These are phyloP conservation scores for Morbakka virulenta DNA, from an alignment of 30 jellyfish, hydroid and myxozoan species.

Conservation along the genomic window DNA sequence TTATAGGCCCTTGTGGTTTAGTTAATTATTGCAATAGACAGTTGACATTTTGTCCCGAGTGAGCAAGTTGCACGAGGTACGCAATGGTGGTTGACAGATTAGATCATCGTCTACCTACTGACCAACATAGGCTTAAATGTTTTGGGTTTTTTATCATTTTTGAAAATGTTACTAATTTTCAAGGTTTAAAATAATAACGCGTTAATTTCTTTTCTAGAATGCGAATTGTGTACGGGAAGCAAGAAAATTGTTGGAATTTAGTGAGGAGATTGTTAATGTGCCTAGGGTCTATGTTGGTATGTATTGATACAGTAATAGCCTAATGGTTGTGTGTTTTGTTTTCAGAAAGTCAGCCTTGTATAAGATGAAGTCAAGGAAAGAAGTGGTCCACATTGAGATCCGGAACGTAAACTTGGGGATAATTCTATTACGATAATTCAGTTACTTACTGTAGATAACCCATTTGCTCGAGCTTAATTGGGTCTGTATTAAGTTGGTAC, in stretches of 20 bases:
- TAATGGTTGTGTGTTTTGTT: neutral
- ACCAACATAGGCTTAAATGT: neutral
- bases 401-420: neutral
- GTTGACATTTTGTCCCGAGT: too few relatives aligned
- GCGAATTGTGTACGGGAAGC: slow-evolving; percentile 80
- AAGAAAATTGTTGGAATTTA: slow-evolving; percentile 78
- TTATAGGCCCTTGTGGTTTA: too few relatives aligned
- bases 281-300: slow-evolving; percentile 93
- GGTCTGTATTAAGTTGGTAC: too few relatives aligned
- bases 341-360: neutral
- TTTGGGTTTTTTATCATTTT: neutral
- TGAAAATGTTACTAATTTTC: neutral
- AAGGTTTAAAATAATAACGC: neutral
- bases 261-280: slow-evolving; percentile 75
- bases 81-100: neutral
- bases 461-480: too few relatives aligned
- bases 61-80: too few relatives aligned
- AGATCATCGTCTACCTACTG: neutral
- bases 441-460: too few relatives aligned
- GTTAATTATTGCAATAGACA: too few relatives aligned
- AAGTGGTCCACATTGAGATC: neutral
- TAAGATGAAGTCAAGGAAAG: neutral
- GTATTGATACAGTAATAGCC: too few relatives aligned
- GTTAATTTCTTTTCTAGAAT: slow-evolving; percentile 43
- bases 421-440: too few relatives aligned